Conservation (phyloP, 2,888 invertebrate genomes). For the Lasioglossum morio region DNA sequence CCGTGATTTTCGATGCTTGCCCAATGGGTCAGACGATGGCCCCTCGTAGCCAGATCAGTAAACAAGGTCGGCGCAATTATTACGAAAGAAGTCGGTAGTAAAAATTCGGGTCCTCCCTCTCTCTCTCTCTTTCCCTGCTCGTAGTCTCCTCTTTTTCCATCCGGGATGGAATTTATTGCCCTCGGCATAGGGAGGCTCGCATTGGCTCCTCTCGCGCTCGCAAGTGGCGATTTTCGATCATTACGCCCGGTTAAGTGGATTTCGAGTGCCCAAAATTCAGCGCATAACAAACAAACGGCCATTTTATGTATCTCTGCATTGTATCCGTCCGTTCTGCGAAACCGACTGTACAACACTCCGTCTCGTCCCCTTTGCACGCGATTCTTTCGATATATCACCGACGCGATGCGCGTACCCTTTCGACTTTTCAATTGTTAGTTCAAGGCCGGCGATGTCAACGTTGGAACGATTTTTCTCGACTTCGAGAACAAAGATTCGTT, state of each 20-base stretch:
- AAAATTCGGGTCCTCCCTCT: constrained; percentile 42
- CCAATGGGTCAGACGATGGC: constrained; percentile 29
- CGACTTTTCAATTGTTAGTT: constrained; percentile 1
- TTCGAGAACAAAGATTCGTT: constrained; percentile 10
- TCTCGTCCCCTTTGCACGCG: not conserved
- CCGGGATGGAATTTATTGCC: constrained; percentile 57
- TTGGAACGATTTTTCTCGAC: not conserved
- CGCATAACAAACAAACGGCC: constrained; percentile 62
- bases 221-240: constrained; percentile 71
- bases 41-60: constrained; percentile 48
- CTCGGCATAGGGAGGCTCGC: constrained; percentile 36
- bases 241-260: constrained; percentile 62
- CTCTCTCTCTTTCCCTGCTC: not conserved
- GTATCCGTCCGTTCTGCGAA: no score
- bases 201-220: constrained; percentile 42
- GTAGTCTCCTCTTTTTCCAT: not conserved
- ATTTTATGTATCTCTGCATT: constrained; percentile 10
- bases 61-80: constrained; percentile 66
- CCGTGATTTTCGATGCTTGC: constrained; percentile 9
- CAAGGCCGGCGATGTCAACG: not conserved
- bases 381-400: not conserved
- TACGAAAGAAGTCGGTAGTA: constrained; percentile 54
- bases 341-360: not conserved
- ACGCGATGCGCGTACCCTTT: not conserved
- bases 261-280: constrained; percentile 49